A percentile compares a stretch with the other conserved stretches of the same genome.
Conservation (phyloP, 1,140 invertebrate species). For the Hylaeus anthracinus region DNA sequence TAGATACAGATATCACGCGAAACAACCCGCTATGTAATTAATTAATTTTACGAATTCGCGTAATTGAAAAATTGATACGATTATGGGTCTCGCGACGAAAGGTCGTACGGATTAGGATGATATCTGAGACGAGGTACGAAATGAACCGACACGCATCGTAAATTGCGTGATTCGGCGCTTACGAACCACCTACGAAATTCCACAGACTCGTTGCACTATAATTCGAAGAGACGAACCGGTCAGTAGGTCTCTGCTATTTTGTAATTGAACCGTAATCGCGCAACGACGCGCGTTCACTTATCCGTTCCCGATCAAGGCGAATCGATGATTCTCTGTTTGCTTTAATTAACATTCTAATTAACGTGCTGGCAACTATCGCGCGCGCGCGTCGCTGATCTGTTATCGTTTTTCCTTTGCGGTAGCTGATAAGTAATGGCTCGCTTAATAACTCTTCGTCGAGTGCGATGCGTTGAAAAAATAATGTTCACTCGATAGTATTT, state of each 20-base stretch:
- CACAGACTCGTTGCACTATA: too few species aligned
- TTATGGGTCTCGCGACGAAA: too few species aligned
- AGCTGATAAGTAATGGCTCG: neutral
- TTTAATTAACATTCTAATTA: slow-evolving; percentile 20
- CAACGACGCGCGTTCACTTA: too few species aligned
- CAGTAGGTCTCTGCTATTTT: neutral
- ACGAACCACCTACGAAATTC: neutral
- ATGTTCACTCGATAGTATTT: too few species aligned
- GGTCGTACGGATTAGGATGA: too few species aligned
- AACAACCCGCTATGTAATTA: too few species aligned
- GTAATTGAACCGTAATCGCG: neutral
- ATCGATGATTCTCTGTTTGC: neutral
- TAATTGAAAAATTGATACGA: too few species aligned
- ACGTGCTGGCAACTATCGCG: neutral
- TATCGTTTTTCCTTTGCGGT: neutral
- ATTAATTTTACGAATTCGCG: too few species aligned
- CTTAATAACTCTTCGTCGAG: too few species aligned
- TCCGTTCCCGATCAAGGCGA: neutral
- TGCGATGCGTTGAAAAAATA: too few species aligned
- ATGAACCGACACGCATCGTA: neutral
- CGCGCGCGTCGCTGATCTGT: neutral
- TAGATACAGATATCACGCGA: too few species aligned
- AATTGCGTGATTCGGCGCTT: neutral
- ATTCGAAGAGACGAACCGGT: neutral
- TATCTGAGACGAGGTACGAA: neutral